These are phyloP conservation scores for Dione vanillae DNA, from an alignment of 2,888 invertebrate species.

Conservation along the genomic window DNA sequence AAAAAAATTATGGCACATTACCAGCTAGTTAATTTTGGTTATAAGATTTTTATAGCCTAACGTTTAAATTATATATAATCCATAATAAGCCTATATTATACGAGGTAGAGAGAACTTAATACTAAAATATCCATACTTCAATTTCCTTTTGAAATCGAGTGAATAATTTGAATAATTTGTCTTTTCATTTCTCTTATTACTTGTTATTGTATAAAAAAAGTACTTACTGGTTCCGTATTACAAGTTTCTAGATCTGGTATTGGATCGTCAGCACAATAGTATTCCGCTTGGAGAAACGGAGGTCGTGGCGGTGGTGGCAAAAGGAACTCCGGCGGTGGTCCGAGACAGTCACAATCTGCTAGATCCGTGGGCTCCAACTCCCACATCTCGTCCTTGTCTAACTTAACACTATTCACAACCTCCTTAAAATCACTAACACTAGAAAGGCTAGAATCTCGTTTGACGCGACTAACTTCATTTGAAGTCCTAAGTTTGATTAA, in stretches of 20 bases:
- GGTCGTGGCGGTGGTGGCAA: constrained; percentile 90
- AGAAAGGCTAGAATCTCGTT: constrained; percentile 77
- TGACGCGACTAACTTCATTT: constrained; percentile 75
- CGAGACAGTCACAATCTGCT: constrained; percentile 90
- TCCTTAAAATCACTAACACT: constrained; percentile 80
- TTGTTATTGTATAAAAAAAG: too few relatives aligned
- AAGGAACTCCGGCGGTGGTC: constrained; percentile 89
- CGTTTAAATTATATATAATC: too few relatives aligned
- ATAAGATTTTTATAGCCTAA: too few relatives aligned
- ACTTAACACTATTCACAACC: constrained; percentile 84
- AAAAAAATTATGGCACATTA: too few relatives aligned
- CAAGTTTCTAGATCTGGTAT: constrained; percentile 89
- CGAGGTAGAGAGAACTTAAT: too few relatives aligned
- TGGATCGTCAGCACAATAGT: constrained; percentile 88
- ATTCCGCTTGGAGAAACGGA: constrained; percentile 88
- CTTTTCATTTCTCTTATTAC: too few relatives aligned
- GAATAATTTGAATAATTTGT: too few relatives aligned
- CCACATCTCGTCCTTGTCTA: constrained; percentile 87
- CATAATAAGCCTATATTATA: too few relatives aligned
- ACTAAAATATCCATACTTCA: too few relatives aligned
- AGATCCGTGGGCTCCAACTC: constrained; percentile 88
- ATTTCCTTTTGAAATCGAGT: too few relatives aligned
- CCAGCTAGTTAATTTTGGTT: too few relatives aligned
- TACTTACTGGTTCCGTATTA: constrained; percentile 90
- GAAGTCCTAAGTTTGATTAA: constrained; percentile 75